Base-by-base conservation (phyloP, 2,797 vertebrate genomes). In the Lithobates sylvaticus region DNA sequence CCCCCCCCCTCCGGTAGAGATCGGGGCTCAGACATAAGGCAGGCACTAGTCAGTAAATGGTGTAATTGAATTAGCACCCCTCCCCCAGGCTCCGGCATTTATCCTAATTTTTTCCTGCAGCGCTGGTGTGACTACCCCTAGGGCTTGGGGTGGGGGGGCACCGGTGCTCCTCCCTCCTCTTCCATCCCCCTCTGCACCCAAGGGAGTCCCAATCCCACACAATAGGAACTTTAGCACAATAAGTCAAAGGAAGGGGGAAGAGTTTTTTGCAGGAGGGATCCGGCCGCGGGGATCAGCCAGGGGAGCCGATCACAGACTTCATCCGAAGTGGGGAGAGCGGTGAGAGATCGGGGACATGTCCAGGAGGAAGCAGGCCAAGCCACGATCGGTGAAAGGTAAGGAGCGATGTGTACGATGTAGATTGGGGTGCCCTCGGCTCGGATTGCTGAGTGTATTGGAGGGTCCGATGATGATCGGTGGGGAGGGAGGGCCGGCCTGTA, bases 331-430 rank as follows among this genome's bases (percentile, higher is more conserved):
- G 27, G 44, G 21, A 36, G 74, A 32, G 36, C 64, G 64, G 13
- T 26, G 89, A 93, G 90, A 93, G 88, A 87, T 89, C 83, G 92
- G 93, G 92, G 96, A 96, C 92, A 99, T 99, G 97, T 98, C 97
- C 90, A 96, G 98, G 91, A 95, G 98, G 91, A 99, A 99, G 94
- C 98, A 99, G 95, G 97, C 98, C 94, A 99, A 99, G 90, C 98
- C 98, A 88, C 97, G 98, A 91, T 98, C 97, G 89, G 98, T 99
- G 87, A 99, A 99, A 98, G 98, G 97, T 99, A 96, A 97, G 96
- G 16, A 10, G 3, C 39, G 32, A 32, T 42, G 1, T 42, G 10
- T 42, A 7, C 39, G n/a, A n/a, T 12, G 16, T 0, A 1, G 50
- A 5, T 32, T 3, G 32, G 2, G 32, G 29, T 29, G 29, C 2